Percentiles rank a stretch among this genome's conserved stretches.
Conservation (phyloP, 1,140 invertebrate genomes). For the Brachionus manjavacas region DNA sequence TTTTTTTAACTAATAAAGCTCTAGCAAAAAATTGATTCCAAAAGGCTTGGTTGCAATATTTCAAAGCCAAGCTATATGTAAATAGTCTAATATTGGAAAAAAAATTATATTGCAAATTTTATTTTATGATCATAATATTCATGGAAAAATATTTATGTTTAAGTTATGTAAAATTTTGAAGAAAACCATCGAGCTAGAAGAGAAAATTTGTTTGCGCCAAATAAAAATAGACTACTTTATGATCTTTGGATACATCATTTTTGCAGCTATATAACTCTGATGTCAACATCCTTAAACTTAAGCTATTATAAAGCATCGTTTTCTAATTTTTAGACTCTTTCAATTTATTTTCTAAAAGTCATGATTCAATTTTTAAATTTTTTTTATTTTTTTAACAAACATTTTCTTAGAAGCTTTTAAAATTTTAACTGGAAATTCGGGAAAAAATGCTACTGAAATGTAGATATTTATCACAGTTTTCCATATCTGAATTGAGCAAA, state of each 20-base stretch:
- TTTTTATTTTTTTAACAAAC: not conserved
- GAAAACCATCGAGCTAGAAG: not conserved
- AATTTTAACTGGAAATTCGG: not conserved
- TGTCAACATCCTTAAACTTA: not conserved
- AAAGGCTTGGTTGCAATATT: not conserved
- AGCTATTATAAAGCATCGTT: not conserved
- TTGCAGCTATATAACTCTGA: not conserved
- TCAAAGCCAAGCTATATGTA: constrained; percentile 4
- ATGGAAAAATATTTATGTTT: not conserved
- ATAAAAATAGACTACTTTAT: not conserved
- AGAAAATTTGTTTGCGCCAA: not conserved
- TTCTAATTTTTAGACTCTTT: too few relatives aligned
- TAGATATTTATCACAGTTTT: constrained; percentile 39
- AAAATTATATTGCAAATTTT: constrained; percentile 22
- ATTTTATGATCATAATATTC: not conserved
- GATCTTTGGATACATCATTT: not conserved
- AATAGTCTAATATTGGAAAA: not conserved
- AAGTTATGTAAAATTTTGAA: not conserved
- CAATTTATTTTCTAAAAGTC: too few relatives aligned
- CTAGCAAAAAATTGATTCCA: not conserved
- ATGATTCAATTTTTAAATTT: not conserved
- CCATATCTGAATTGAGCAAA: constrained; percentile 23
- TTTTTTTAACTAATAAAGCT: not conserved
- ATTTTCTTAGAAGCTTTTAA: not conserved
- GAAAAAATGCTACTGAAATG: constrained; percentile 36